Evolutionary conservation across 2,888 invertebrate genomes (phyloP), one percentile per base, ranked within the genome.

Genomic region (Orthonevra nobilis): DNA sequence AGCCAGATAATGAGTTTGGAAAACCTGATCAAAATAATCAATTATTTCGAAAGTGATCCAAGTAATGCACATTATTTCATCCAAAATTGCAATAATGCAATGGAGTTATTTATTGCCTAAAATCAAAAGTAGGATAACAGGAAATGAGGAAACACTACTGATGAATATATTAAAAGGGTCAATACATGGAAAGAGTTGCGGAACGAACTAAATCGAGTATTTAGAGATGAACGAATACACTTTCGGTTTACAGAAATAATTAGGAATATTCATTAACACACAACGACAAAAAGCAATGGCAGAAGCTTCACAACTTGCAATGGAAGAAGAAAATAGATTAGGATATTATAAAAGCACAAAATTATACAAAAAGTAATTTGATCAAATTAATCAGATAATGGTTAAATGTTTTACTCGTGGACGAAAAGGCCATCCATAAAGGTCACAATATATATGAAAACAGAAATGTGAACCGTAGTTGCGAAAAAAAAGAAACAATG

Each of bases 61-160:
- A 23, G 10, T 20, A 40, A 56, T 6, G 40, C 54, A 6, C 28
- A 56, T 15, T 26, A 40, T 38, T 56, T 56, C 26, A 56, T 56
- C 5, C 38, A 56, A 56, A 56, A 40, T 7, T 56, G 54, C 7
- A 28, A 56, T 3, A 56, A 40, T 9, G 54, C 38, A 6, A 38
- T 56, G 54, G 38, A 56, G 17, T 42, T 40, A 7, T 34, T 12
- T 40, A 6, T 26, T 30, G 7, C 40, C 40, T 26, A 2, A 40
- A 2, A 40, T 56, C 7, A 40, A 58, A 42, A 58, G 58, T 19
- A 58, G n/a, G 6, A 58, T 58, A 19, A 30, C 42, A 1, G 58
- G 58, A n/a, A 58, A 19, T 1, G 42, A 40, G 3, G 58, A 58
- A 42, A 58, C 32, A 12, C 2, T 58, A 9, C 9, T 42, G 5